Evolutionary conservation across 2,113 vertebrate genomes (phyloP), one percentile per base, ranked within the genome.

Genomic region (Narcine bancroftii): DNA sequence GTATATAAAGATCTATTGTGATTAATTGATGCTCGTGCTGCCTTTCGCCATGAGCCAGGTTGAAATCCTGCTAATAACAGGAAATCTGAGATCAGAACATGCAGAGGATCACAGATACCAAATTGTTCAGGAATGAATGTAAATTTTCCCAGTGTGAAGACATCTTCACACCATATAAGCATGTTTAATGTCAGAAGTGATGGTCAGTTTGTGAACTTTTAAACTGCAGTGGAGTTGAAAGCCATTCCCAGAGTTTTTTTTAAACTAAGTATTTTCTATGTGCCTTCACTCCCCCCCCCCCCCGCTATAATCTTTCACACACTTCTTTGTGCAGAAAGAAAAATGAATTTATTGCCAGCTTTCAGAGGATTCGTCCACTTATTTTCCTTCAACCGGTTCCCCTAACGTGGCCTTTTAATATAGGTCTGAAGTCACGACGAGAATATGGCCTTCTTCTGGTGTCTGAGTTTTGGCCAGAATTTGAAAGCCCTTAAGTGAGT

Each of bases 71-170:
- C 81, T 85, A 19, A 85, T 85, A 85, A 56, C 33, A 83, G 53
- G 13, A 85, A 17, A 9, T 87, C n/a, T 87, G 53, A 60, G 33
- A 50, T 85, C 53, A 36, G n/a, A 36, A 56, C 19, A 10, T 36
- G 56, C 45, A 33, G 81, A 85, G 53, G 33, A 9, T 63, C 33
- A 19, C 50, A n/a, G 81, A 60, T 87, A 60, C 33, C 3, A 56
- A 83, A n/a, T 56, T 60, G 36, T 60, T 60, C 53, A 60, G 50
- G 81, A 87, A 63, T 87, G 33, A n/a, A 36, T 81, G 15, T 19
- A 87, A 87, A 17, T 87, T 36, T 63, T 87, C 81, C 33, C 81
- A 87, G 0, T n/a, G 53, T 87, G n/a, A 87, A 63, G 81, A 60
- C n/a, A 56, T 87, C 53, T 36, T n/a, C 81, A 33, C 56, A 56